Conservation (phyloP, 2,113 vertebrate species). For the Hystrix brachyura region DNA sequence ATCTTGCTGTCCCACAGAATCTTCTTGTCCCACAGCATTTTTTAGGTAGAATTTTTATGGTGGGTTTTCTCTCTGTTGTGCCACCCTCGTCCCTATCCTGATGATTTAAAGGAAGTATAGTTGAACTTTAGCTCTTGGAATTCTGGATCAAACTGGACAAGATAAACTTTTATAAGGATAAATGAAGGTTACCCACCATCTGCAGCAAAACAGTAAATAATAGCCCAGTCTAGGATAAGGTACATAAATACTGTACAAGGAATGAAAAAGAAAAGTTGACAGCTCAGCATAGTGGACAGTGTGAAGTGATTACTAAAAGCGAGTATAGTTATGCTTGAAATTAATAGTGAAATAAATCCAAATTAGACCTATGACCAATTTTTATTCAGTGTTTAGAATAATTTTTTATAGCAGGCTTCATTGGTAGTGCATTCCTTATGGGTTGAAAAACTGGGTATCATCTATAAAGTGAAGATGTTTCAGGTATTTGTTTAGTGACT, state of each 20-base stretch:
- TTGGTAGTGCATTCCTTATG: slow-evolving; percentile 23
- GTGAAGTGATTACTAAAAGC: not conserved
- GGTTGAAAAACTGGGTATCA: slow-evolving; percentile 11
- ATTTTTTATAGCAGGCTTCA: slow-evolving; percentile 36
- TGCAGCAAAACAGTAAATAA: not conserved
- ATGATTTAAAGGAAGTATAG: slow-evolving; percentile 37
- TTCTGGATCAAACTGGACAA: slow-evolving; percentile 50
- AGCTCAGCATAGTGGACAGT: not conserved
- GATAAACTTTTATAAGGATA: slow-evolving; percentile 39
- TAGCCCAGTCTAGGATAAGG: not conserved
- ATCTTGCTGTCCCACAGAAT: not conserved
- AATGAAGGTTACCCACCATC: not conserved
- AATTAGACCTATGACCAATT: not conserved
- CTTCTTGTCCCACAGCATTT: slow-evolving; percentile 7
- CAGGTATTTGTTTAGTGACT: not conserved
- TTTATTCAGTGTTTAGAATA: slow-evolving; percentile 12
- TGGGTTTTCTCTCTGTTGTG: not conserved
- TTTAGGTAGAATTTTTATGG: not conserved
- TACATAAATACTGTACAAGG: not conserved
- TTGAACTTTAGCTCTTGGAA: slow-evolving; percentile 7
- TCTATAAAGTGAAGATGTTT: slow-evolving; percentile 36
- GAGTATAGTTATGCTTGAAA: not conserved
- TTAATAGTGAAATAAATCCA: slow-evolving; percentile 46
- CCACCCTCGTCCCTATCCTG: not conserved
- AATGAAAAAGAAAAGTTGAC: not conserved